Evolutionary conservation across 1,140 invertebrate genomes (phyloP), one percentile per base, ranked within the genome.

Genomic region (Habropoda laboriosa): DNA sequence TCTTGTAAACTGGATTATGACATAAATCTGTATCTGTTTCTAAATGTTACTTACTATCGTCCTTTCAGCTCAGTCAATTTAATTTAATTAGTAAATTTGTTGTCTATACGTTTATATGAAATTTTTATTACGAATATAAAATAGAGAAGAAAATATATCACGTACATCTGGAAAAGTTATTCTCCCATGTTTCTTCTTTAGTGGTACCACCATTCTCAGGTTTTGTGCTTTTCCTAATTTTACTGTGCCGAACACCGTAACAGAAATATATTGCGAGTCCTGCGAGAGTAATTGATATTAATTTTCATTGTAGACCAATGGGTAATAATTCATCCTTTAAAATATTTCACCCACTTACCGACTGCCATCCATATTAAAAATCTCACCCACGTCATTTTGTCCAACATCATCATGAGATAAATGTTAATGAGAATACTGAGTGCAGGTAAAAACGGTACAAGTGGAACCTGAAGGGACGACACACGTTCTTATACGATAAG

Each of bases 351-450:
- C 2, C 13, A 86, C 71, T 83, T 66, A 89, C 89, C 89, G 58
- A 88, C 10, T 32, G 10, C 49, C 80, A 96, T 93, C 96, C 96
- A 96, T 13, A 96, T 88, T 3, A 76, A 89, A 82, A 96, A 95
- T 84, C 95, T 89, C 49, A 96, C 90, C 96, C 96, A 96, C 0
- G 96, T 96, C 27, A 94, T 89, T 12, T 88, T 77, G 61, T 95
- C 93, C n/a, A 97, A 87, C 86, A 95, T 95, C 88, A 95, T 91
- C 95, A 96, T 96, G 2, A 97, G 91, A 80, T 95, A 95, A 47
- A 95, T 91, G 83, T 97, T 97, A 53, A 95, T 92, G 24, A n/a
- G n/a, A n/a, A 96, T 94, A 84, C 95, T 96, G 4, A 95, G 38
- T 18, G 93, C 93, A 12, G 96, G 96, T 51, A 96, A 83, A 30